Conservation (phyloP, 2,797 vertebrate genomes). For the Periparus ater region DNA sequence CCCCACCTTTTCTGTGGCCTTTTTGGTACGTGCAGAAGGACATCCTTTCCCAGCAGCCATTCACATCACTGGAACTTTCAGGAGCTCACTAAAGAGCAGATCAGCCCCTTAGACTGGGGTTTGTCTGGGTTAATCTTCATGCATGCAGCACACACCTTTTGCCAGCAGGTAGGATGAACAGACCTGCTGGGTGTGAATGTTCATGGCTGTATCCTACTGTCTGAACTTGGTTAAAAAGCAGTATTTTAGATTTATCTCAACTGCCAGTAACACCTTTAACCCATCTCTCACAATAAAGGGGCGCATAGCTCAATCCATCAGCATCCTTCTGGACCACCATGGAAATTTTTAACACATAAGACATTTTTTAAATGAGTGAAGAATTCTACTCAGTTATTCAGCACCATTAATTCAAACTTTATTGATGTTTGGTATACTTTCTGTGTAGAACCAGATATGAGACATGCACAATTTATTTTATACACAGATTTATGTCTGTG, state of each 20-base stretch:
- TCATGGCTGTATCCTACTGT: neutral
- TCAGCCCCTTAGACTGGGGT: fast-evolving
- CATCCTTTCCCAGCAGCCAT: neutral
- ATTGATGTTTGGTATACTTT: neutral
- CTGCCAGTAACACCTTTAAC: neutral
- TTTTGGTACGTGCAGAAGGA: neutral
- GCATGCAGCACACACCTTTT: neutral
- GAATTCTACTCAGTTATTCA: neutral
- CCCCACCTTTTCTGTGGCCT: neutral
- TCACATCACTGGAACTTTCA: neutral
- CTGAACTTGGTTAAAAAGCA: neutral
- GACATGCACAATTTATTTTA: neutral
- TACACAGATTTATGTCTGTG: neutral
- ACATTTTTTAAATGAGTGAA: neutral
- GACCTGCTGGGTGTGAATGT: neutral
- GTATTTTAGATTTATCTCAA: neutral
- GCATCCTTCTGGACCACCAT: fast-evolving
- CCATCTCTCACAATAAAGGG: neutral
- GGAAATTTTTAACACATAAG: neutral
- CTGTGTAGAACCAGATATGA: neutral
- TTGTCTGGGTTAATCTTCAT: neutral
- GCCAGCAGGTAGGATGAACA: neutral
- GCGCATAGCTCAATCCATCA: neutral
- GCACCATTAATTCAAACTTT: neutral
- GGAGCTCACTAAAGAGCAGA: neutral